Conservation (phyloP, 2,113 vertebrate genomes). For the Mustelus asterias region DNA sequence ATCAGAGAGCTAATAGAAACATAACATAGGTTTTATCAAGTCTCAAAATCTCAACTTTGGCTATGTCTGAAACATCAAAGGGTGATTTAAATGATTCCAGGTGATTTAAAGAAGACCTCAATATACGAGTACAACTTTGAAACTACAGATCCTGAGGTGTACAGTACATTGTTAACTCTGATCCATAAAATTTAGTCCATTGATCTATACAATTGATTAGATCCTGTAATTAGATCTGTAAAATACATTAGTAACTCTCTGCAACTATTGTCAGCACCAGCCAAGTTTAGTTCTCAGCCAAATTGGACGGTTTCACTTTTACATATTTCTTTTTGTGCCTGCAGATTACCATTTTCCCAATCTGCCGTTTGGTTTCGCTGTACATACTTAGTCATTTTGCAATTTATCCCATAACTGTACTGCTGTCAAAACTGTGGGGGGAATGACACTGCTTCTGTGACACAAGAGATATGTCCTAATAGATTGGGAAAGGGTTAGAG, state of each 20-base stretch:
- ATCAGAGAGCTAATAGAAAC: background rate
- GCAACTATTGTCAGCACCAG: background rate
- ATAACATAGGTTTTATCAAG: background rate
- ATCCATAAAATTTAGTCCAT: background rate
- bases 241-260: background rate
- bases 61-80: background rate
- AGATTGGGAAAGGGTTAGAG: background rate
- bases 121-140: background rate
- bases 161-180: background rate
- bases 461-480: background rate
- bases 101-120: background rate
- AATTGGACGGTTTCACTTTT: background rate
- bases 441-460: background rate
- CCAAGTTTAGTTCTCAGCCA: background rate
- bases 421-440: background rate
- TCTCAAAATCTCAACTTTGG: background rate
- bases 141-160: background rate
- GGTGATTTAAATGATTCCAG: background rate
- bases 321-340: background rate
- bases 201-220: conserved; percentile 21
- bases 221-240: background rate
- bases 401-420: background rate
- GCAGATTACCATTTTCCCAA: background rate
- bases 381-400: background rate
- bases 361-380: background rate